Base-by-base conservation (phyloP, 2,113 vertebrate genomes). In the Misgurnus anguillicaudatus region DNA sequence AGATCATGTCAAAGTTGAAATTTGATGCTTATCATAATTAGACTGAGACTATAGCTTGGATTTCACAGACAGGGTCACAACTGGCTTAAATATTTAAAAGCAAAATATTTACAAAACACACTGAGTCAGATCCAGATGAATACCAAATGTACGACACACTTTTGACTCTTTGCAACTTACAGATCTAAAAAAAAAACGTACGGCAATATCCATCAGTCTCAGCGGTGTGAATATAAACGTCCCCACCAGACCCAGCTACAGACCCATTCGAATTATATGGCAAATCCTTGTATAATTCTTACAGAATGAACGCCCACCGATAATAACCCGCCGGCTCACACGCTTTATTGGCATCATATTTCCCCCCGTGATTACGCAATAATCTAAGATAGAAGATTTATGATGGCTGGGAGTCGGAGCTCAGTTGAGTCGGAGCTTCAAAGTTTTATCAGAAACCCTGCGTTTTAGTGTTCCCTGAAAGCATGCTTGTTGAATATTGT, bases 321-420 rank as follows among this genome's bases (percentile, higher is more conserved):
- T 77, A 64, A 77, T 38, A 42, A 47, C 76, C 57, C 42, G 13
- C 53, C 58, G 75, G 76, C 63, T 78, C 69, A 51, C 57, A n/a
- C 53, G 24, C 75, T 53, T 75, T 68, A 79, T 53, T 80, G 73
- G 41, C 48, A 51, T 67, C 62, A 80, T 67, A 48, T 78, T 75
- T 78, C 79, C 70, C 58, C 67, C 47, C 78, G 45, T 67, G 61
- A 77, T 83, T 80, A 77, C 74, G 9, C 62, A 78, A 55, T 74
- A 65, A 70, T 19, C 14, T 62, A 21, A 71, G 60, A 58, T 69
- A 41, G 57, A 80, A 77, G 72, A 83, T 83, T 83, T 62, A 77
- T 78, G 62, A 78, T 66, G 53, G 62, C 13, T n/a, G 38, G 65
- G 79, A 74, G 69, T 19, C 16, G 21, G 66, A n/a, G 36, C 31